Evolutionary conservation across 2,888 invertebrate genomes (phyloP), one percentile per base, ranked within the genome.

Genomic region (Pycnomerus fuliginosus): DNA sequence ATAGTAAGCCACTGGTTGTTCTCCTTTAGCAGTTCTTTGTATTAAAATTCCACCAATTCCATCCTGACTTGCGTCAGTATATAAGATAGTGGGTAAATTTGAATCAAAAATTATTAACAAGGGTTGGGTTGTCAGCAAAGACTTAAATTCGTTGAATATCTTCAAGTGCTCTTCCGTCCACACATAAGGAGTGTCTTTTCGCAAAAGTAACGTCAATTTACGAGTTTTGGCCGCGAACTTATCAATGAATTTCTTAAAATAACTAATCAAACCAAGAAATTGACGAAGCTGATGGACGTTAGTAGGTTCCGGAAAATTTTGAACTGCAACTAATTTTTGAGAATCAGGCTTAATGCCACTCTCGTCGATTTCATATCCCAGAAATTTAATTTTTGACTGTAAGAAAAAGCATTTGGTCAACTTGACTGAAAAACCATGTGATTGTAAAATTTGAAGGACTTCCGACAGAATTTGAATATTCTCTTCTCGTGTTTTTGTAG

Each of bases 21-120:
- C 28, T 27, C 28, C 28, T 27, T 27, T 27, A 12, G 7, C 5
- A 27, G 10, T 27, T 11, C 7, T 27, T 10, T 27, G 28, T 10
- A 27, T 10, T 12, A 27, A 27, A 27, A 27, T 27, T 7, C 28
- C 28, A 7, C 28, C 28, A 27, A 27, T 27, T 7, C 28, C 28
- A 12, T 27, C 28, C 5, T 10, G 10, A 10, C 28, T 27, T 7
- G 28, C 28, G 28, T 27, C 28, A 11, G 28, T 27, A 12, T 27
- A 27, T 7, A 27, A 10, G 5, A 27, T 27, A 10, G 28, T 27
- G 10, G 10, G 28, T 27, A 27, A 11, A 7, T 5, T 7, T 5
- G 28, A 10, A 20, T 20, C 20, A 20, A 20, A 20, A 20, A 20
- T 20, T 5, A 20, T 20, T 8, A 20, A 20, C 20, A 20, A 20